A percentile compares a stretch with the other conserved stretches of the same genome.
These are phyloP conservation scores for Sabatieria punctata DNA, from an alignment of 2,888 invertebrate genomes.

Conservation along the genomic window DNA sequence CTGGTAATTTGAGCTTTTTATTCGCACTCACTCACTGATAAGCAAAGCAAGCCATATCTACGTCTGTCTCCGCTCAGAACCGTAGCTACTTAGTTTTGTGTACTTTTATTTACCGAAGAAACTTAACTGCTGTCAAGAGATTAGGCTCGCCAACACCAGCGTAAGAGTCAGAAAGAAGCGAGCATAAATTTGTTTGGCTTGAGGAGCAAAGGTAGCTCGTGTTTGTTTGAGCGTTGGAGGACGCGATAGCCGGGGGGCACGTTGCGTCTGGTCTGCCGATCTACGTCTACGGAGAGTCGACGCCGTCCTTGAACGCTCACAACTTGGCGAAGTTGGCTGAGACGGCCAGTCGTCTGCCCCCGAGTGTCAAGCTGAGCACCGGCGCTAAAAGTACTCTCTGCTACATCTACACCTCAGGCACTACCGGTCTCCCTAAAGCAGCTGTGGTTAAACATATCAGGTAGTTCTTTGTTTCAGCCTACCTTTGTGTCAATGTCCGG, in stretches of 20 bases:
- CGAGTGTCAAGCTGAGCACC: not conserved
- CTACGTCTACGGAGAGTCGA: not conserved
- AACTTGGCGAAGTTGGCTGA: not conserved
- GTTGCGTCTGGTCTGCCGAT: not conserved
- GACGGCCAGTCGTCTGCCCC: not conserved
- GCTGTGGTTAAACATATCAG: conserved; percentile 84
- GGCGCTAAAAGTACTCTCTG: conserved; percentile 40
- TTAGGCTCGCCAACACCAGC: too few relatives aligned
- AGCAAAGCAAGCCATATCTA: too few relatives aligned
- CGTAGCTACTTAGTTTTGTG: too few relatives aligned
- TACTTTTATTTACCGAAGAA: too few relatives aligned
- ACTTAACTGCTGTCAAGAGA: too few relatives aligned
- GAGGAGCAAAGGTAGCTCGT: too few relatives aligned
- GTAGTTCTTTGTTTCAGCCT: too few relatives aligned
- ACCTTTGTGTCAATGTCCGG: too few relatives aligned
- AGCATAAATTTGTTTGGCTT: too few relatives aligned
- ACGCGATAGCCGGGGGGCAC: conserved; percentile 13
- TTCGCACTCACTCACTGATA: too few relatives aligned
- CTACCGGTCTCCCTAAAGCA: conserved; percentile 92
- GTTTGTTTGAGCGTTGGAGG: conserved; percentile 27
- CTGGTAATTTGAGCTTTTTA: conserved; percentile 9
- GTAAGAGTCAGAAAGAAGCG: too few relatives aligned
- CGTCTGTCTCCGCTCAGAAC: too few relatives aligned
- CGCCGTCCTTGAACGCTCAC: not conserved
- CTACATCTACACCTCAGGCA: conserved; percentile 95